Conservation (phyloP, 2,888 invertebrate species). For the Scaptodrosophila latifasciaeformis region DNA sequence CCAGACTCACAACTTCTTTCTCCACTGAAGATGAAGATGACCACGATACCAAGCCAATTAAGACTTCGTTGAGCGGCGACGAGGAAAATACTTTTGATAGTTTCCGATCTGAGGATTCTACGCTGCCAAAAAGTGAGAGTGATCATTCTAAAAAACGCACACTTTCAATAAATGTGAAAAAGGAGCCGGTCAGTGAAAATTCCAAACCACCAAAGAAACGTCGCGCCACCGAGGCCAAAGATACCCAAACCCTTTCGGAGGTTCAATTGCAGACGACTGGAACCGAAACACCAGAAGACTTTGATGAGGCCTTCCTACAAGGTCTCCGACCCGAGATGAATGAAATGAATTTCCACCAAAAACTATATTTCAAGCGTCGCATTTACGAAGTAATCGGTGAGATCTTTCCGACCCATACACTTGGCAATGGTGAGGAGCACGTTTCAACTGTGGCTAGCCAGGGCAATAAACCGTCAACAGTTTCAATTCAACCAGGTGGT, state of each 20-base stretch:
- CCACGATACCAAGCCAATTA: constrained; percentile 18
- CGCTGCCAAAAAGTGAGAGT: no score
- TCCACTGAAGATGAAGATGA: constrained; percentile 38
- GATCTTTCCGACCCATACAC: constrained; percentile 54
- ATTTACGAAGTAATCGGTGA: constrained; percentile 68
- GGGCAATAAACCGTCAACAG: no score
- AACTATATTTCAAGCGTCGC: constrained; percentile 68
- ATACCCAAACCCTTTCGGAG: background rate
- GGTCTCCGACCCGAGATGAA: constrained; percentile 70
- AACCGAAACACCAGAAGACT: constrained; percentile 36
- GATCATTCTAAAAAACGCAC: no score
- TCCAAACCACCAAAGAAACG: constrained; percentile 44
- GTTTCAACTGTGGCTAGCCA: no score
- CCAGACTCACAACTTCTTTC: constrained; percentile 13
- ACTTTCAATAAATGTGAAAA: no score
- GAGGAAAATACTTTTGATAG: no score
- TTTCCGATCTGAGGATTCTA: no score
- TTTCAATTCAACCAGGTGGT: no score
- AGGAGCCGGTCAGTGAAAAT: no score
- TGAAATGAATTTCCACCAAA: constrained; percentile 69
- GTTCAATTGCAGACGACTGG: no score
- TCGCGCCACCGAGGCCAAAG: constrained; percentile 11
- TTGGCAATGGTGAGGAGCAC: no score
- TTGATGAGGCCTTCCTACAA: constrained; percentile 66
- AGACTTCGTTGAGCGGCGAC: constrained; percentile 41